Conservation (phyloP, 2,888 invertebrate species). For the Orthosia gothica region DNA sequence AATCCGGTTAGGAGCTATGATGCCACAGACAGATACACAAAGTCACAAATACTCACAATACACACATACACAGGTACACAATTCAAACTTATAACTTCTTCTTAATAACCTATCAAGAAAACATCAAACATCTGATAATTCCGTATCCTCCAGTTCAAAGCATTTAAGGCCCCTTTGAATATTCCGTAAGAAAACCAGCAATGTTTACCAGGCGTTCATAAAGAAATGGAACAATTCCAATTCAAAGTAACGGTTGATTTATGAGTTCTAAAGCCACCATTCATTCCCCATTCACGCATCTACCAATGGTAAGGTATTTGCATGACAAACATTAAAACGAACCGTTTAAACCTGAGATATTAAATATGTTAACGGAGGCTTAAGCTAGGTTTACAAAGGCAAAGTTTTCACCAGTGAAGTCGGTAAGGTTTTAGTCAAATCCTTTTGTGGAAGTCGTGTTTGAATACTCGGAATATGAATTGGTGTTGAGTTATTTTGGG, state of each 20-base stretch:
- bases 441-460: conserved; percentile 38
- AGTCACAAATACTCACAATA: too few species aligned
- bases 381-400: conserved; percentile 50
- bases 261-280: conserved; percentile 65
- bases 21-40: too few species aligned
- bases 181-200: conserved; percentile 39
- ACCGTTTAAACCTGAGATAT: conserved; percentile 66
- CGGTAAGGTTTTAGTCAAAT: conserved; percentile 42
- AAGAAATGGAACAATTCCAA: conserved; percentile 67
- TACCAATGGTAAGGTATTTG: conserved; percentile 73
- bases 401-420: conserved; percentile 52
- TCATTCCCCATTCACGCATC: conserved; percentile 72
- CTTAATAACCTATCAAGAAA: background rate
- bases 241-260: conserved; percentile 71
- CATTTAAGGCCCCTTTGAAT: conserved; percentile 46
- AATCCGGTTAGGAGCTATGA: too few species aligned
- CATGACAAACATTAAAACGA: conserved; percentile 76
- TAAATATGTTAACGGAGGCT: conserved; percentile 65
- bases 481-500: conserved; percentile 11
- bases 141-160: conserved; percentile 16
- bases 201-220: conserved; percentile 49
- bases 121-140: background rate
- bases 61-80: too few species aligned
- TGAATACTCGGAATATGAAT: conserved; percentile 36
- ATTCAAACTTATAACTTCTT: background rate